Evolutionary conservation across 2,797 vertebrate species (phyloP), one percentile per base, ranked within the genome.

Genomic region (Benthosema pterotum): DNA sequence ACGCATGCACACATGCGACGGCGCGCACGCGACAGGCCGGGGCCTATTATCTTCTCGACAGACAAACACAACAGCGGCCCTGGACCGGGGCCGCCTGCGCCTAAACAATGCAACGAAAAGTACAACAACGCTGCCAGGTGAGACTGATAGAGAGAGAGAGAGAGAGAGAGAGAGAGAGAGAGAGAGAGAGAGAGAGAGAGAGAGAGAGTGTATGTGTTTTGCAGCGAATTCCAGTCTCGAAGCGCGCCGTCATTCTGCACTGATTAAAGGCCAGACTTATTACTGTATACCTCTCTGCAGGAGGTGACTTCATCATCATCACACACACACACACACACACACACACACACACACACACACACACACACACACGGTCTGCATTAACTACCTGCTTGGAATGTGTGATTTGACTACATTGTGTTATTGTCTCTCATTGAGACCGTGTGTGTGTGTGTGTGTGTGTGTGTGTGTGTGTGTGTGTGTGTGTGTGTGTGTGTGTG

Each of bases 321-420:
- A 66, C 55, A 71, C 43, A 58, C 65, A 74, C 17, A 22, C 46
- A 56, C 15, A 68, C 38, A 55, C 54, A 11, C 42, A 60, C 13
- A 54, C 19, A 54, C 12, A 54, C 22, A 28, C 52, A 54, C 19
- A 18, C 5, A 59, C 7, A 59, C 45, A 48, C 11, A 32, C 18
- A 55, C 15, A 17, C 42, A 62, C 49, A 43, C 11, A 22, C 18
- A 13, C 17, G 14, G 51, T 69, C 52, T 59, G 50, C 1, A 19
- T 59, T 86, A 88, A 89, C 80, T 74, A 87, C 80, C 74, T 66
- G 73, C 52, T 71, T 67, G 55, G 77, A 62, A 72, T 60, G 78
- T 71, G 79, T 78, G 76, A 82, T 77, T 74, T 83, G 77, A 79
- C 79, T 82, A 81, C 82, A 84, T 71, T 63, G 78, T 63, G 78